These are phyloP conservation scores for Disparrhopalites patrizii DNA, from an alignment of 2,888 invertebrate genomes.

Conservation along the genomic window DNA sequence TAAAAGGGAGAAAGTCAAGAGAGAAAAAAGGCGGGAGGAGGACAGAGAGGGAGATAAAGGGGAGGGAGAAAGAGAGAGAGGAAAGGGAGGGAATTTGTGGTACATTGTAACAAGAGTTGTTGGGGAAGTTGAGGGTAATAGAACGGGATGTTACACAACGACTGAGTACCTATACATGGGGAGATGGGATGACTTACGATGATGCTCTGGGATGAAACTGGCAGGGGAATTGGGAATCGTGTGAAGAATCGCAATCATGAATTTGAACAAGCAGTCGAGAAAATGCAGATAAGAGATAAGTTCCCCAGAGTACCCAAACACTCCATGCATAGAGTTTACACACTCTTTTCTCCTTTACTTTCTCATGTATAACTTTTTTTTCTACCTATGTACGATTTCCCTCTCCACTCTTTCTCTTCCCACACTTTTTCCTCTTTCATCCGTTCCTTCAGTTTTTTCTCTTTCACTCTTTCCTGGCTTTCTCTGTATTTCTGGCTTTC, in stretches of 20 bases:
- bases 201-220: constrained; percentile 21
- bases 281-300: constrained; percentile 25
- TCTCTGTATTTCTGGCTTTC: too few relatives aligned
- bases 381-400: background rate
- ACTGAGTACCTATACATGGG: background rate
- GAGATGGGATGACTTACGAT: constrained; percentile 21
- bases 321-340: background rate
- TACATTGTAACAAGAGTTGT: background rate
- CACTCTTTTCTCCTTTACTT: background rate
- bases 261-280: constrained; percentile 18
- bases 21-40: too few relatives aligned
- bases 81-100: constrained; percentile 9
- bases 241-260: constrained; percentile 28
- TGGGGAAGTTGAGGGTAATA: constrained; percentile 22
- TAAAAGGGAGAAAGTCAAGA: too few relatives aligned
- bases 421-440: background rate
- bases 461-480: background rate
- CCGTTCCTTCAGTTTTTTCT: background rate
- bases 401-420: constrained; percentile 1
- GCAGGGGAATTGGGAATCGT: constrained; percentile 27
- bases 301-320: constrained; percentile 13
- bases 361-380: background rate
- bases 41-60: too few relatives aligned
- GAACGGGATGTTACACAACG: constrained; percentile 3
- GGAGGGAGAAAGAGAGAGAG: too few relatives aligned